These are phyloP conservation scores for Megaustenia siamemsis DNA, from an alignment of 2,888 invertebrate species.

Conservation along the genomic window DNA sequence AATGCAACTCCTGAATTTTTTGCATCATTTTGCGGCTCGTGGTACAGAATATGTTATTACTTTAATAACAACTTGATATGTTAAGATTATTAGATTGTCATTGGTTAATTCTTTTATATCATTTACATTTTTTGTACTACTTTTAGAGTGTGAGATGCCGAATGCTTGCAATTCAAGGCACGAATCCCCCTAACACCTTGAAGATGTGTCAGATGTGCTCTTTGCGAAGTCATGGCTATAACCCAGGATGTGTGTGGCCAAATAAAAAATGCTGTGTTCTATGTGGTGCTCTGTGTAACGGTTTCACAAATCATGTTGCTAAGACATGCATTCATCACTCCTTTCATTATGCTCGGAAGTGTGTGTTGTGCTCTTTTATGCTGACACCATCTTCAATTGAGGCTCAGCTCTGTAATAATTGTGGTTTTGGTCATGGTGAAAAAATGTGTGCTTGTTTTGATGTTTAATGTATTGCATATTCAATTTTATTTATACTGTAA, in stretches of 20 bases:
- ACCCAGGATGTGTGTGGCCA: constrained; percentile 57
- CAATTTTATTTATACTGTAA: too few relatives aligned
- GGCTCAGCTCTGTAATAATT: constrained; percentile 33
- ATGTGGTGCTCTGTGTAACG: constrained; percentile 57
- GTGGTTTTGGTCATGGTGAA: constrained; percentile 21
- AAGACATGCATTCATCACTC: constrained; percentile 48
- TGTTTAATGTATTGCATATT: background rate
- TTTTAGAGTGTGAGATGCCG: constrained; percentile 62
- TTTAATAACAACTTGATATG: too few relatives aligned
- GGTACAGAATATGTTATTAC: too few relatives aligned
- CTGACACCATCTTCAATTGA: background rate
- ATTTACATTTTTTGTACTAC: too few relatives aligned
- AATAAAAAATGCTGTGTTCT: constrained; percentile 64
- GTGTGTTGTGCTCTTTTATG: constrained; percentile 33
- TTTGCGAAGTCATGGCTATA: constrained; percentile 48
- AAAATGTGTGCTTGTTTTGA: constrained; percentile 36
- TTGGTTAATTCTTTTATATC: too few relatives aligned
- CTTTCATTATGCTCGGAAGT: constrained; percentile 2
- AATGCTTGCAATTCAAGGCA: constrained; percentile 56
- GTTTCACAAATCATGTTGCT: background rate
- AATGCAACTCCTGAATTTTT: too few relatives aligned
- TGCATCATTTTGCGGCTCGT: too few relatives aligned
- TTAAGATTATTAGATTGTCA: too few relatives aligned
- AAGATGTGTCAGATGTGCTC: constrained; percentile 62
- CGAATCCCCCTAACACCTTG: constrained; percentile 58